These are phyloP conservation scores for Sapayoa aenigma DNA, from an alignment of 2,113 vertebrate genomes.

Conservation along the genomic window DNA sequence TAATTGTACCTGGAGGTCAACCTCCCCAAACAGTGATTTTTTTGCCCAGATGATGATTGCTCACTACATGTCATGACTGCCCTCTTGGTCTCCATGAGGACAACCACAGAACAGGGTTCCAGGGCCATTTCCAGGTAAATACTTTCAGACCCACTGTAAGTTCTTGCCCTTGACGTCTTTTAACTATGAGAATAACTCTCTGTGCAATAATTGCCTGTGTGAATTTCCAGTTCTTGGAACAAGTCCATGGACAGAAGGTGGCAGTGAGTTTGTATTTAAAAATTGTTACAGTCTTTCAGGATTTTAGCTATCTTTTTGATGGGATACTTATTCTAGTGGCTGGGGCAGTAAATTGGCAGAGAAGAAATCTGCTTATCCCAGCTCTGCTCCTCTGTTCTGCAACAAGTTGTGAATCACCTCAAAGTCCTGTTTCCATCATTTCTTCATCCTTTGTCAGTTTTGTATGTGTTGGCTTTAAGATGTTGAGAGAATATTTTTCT, in stretches of 20 bases:
- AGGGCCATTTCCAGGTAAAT: neutral
- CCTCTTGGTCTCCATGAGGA: neutral
- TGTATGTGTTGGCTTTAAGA: neutral
- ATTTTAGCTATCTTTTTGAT: neutral
- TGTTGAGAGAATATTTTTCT: neutral
- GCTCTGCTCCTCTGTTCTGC: neutral
- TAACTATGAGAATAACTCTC: neutral
- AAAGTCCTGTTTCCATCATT: neutral
- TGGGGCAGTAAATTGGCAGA: neutral
- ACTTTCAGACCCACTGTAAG: neutral
- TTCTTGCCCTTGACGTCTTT: neutral
- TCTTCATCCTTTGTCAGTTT: neutral
- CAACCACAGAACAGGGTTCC: neutral
- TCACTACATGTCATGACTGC: neutral
- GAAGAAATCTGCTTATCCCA: neutral
- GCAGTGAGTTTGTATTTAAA: neutral
- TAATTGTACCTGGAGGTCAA: neutral
- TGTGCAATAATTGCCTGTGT: neutral
- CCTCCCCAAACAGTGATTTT: neutral
- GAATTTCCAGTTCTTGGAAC: neutral
- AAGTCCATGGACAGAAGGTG: neutral
- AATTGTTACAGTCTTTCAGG: neutral
- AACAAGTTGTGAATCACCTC: neutral
- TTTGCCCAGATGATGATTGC: neutral
- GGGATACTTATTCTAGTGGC: neutral